These are phyloP conservation scores for Polypedilum pembai DNA, from an alignment of 1,140 invertebrate genomes.

Conservation along the genomic window DNA sequence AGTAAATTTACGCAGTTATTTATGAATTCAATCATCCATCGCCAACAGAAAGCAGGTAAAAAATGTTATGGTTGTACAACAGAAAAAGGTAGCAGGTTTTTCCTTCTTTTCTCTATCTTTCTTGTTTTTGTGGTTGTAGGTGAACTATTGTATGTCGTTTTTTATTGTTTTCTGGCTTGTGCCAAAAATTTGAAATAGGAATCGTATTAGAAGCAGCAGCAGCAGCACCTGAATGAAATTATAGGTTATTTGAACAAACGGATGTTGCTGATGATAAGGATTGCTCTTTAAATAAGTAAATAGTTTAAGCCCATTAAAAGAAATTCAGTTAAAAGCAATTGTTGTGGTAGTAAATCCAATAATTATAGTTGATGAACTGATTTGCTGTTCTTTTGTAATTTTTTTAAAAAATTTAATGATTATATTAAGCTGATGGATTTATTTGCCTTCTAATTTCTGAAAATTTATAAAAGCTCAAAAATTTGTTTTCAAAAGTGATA, in stretches of 20 bases:
- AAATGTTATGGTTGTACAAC: neutral
- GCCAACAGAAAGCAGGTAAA: neutral
- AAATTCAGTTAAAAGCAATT: too few species aligned
- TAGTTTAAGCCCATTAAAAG: too few species aligned
- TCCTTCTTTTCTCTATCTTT: too few species aligned
- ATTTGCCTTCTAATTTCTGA: too few species aligned
- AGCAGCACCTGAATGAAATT: neutral
- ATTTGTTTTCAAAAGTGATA: too few species aligned
- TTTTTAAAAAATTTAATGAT: too few species aligned
- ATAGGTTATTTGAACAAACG: neutral
- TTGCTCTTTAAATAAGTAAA: too few species aligned
- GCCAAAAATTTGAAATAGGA: neutral
- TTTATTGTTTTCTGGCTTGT: conserved; percentile 6
- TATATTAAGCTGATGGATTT: too few species aligned
- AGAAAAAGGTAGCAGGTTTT: conserved; percentile 16
- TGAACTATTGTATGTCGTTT: conserved; percentile 6
- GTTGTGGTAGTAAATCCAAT: too few species aligned
- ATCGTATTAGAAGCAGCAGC: neutral
- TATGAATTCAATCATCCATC: neutral
- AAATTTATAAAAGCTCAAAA: too few species aligned
- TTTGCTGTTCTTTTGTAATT: too few species aligned
- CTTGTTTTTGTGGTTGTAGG: neutral
- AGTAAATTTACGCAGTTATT: neutral
- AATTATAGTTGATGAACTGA: too few species aligned
- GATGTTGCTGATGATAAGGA: neutral